Base-by-base conservation (phyloP, 2,113 vertebrate species). In the Cyanoramphus novaezelandiae region DNA sequence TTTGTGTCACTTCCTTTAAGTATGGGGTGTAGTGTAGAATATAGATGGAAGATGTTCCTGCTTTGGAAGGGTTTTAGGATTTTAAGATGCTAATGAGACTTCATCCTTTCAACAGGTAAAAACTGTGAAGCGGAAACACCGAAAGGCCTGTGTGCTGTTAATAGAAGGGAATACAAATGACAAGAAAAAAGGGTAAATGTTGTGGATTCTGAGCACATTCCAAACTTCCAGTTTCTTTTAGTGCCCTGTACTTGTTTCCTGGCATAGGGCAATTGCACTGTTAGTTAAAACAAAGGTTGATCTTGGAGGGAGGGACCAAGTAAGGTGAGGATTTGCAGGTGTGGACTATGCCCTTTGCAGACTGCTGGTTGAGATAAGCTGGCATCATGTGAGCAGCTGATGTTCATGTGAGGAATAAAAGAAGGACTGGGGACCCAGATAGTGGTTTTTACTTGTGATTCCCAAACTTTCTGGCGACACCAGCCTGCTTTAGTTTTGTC, bases 91-190 rank as follows among this genome's bases (percentile, higher is more conserved):
- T 70, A 4, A 50, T 10, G 57, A 60, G 67, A 6, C 29, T 82
- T 70, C 77, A 7, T 44, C 83, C 85, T 75, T 53, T 78, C 18
- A 52, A 62, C 97, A 99, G 98, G 98, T 99, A 2, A 99, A 99
- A 95, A 97, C 94, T 10, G 98, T 99, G 78, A 98, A 98, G 76
- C 92, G 71, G 77, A 99, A 99, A 80, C 95, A 92, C 9, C 98
- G 82, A 63, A 99, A 98, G 92, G 99, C 99, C 13, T 99, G 96
- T 41, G 97, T 99, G 59, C 39, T 99, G 53, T 98, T 99, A 39
- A 98, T 99, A 71, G 99, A 99, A 28, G 88, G 96, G 43, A 81
- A 78, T 25, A 93, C 97, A 11, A 96, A 96, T 33, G 97, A 98
- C 50, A 98, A 97, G 59, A 98, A 88, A 13, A 98, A 97, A 80